A percentile compares a stretch with the other conserved stretches of the same genome.
phyloP scores from a whole-genome alignment of 2,797 vertebrate genomes.

The Enteromius unitaeniatus region DNA sequence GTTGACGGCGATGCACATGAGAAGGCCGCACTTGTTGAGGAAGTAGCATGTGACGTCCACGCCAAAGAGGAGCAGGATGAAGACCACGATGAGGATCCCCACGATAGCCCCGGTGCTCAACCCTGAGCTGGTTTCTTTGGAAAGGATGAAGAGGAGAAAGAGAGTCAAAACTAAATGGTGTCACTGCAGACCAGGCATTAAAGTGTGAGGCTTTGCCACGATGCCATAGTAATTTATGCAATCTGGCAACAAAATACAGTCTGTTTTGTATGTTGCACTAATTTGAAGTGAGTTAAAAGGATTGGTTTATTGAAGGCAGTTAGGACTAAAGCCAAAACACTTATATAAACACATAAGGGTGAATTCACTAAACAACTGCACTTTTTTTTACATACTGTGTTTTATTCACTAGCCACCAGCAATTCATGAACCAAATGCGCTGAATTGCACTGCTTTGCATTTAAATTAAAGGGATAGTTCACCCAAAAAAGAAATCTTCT shows the following conservation, averaged over 20 bases:
- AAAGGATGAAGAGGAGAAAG: constrained; percentile 22
- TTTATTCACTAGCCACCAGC: background rate
- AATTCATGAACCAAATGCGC: background rate
- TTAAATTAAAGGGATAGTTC: background rate
- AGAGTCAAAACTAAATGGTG: background rate
- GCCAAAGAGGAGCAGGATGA: constrained; percentile 89
- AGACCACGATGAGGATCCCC: constrained; percentile 95
- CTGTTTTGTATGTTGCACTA: background rate
- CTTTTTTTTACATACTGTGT: no score
- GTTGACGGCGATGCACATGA: constrained; percentile 98
- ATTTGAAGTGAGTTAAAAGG: background rate
- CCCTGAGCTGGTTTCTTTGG: constrained; percentile 81
- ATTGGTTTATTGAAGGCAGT: constrained; percentile 18
- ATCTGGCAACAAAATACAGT: constrained; percentile 29
- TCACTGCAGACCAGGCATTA: constrained; percentile 27
- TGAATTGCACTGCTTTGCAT: background rate
- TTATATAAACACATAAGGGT: background rate
- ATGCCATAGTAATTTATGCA: constrained; percentile 29
- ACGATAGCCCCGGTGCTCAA: constrained; percentile 94
- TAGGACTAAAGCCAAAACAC: constrained; percentile 7
- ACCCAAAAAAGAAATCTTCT: background rate
- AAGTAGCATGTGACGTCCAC: constrained; percentile 98
- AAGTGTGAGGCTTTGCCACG: constrained; percentile 47
- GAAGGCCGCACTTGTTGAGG: constrained; percentile 97
- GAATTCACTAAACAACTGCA: background rate